Evolutionary conservation across 2,113 vertebrate species (phyloP).

Genomic region (Corynorhinus townsendii): DNA sequence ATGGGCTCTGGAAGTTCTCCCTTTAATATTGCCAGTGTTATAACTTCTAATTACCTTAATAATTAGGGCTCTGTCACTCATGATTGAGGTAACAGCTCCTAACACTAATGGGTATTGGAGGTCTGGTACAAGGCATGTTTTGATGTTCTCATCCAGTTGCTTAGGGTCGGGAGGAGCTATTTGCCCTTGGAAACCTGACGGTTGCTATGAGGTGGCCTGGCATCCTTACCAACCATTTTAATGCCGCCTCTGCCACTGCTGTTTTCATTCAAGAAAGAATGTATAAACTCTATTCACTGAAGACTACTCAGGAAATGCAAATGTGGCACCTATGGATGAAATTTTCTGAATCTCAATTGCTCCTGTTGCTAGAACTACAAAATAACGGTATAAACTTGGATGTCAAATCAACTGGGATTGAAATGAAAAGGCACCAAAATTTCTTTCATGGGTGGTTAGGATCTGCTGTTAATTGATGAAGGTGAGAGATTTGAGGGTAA

Average conservation of each 20-base stretch:
- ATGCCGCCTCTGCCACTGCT: slow-evolving; percentile 65
- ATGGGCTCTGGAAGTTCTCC: slow-evolving; percentile 90
- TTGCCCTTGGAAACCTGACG: slow-evolving; percentile 83
- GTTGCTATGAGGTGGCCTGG: slow-evolving; percentile 85
- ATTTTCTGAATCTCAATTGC: slow-evolving; percentile 70
- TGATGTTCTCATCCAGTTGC: slow-evolving; percentile 83
- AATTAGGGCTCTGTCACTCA: slow-evolving; percentile 96
- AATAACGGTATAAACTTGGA: slow-evolving; percentile 69
- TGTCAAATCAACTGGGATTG: slow-evolving; percentile 64
- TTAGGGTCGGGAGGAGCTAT: slow-evolving; percentile 80
- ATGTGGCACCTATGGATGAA: slow-evolving; percentile 76
- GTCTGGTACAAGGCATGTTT: slow-evolving; percentile 82
- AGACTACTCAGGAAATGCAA: slow-evolving; percentile 75
- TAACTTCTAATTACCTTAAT: slow-evolving; percentile 96
- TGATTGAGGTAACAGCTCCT: slow-evolving; percentile 90
- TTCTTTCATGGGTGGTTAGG: background rate
- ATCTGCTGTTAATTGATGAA: background rate
- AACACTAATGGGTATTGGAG: slow-evolving; percentile 92
- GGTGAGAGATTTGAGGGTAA: background rate
- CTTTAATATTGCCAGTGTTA: slow-evolving; percentile 90
- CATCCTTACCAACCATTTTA: slow-evolving; percentile 76
- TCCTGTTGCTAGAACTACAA: slow-evolving; percentile 63
- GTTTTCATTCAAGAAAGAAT: slow-evolving; percentile 69
- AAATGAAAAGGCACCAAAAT: slow-evolving; percentile 60
- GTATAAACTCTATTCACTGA: slow-evolving; percentile 69